Evolutionary conservation across 1,140 invertebrate species (phyloP), one percentile per base, ranked within the genome.

Genomic region (Adoxophyes honmai): DNA sequence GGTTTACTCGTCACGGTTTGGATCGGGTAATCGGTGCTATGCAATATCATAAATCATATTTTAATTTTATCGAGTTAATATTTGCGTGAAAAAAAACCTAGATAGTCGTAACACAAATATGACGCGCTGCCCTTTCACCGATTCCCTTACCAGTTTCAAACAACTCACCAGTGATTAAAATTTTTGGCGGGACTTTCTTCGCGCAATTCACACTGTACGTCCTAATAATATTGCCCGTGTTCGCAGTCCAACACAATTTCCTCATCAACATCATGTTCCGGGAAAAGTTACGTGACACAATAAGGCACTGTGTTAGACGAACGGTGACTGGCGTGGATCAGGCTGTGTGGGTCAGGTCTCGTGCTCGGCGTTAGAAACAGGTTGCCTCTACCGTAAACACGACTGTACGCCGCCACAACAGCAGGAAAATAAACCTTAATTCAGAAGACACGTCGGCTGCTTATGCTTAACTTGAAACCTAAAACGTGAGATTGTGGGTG

Each of bases 131-230:
- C n/a, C n/a, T n/a, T n/a, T n/a, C 16, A 15, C 11, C 13, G 1
- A 2, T 42, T 3, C 16, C 9, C 11, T 11, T 15, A 11, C 8
- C 38, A 60, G 15, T n/a, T 48, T 35, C 42, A 55, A 52, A 55
- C 42, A 57, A 78, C 86, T 78, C 65, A 90, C 90, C 90, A 38
- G 90, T 90, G 35, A 90, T 90, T 51, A 90, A 78, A 67, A 90
- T 88, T 78, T 89, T 90, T 44, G 90, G 90, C 0, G 89, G 83
- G 34, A 77, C 78, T 13, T 69, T 64, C 34, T 44, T 35, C 13
- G 60, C 11, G 37, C 52, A 37, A 36, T 64, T 65, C 15, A 62
- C 62, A 54, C 73, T 66, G 61, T 77, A 78, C 35, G 44, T 65
- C 56, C 75, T 71, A 33, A 7, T 21, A 48, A 73, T 55, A 64